Evolutionary conservation across 2,113 vertebrate species (phyloP).

Genomic region (Syngnathus scovelli): DNA sequence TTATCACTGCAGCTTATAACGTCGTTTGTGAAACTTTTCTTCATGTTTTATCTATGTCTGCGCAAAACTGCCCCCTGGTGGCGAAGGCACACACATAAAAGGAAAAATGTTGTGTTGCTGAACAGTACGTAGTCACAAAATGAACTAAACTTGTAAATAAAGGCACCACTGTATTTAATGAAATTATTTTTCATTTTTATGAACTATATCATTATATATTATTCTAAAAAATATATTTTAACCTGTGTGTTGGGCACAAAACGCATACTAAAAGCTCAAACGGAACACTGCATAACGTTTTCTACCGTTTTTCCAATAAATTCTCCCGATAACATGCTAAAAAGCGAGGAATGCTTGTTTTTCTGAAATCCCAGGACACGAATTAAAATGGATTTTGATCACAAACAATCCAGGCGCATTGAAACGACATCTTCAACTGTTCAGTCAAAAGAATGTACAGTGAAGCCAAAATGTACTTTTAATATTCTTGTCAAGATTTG

Average conservation of each 20-base stretch:
- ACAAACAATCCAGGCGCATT: constrained; percentile 34
- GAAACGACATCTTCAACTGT: constrained; percentile 16
- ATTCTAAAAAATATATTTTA: not conserved
- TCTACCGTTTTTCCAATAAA: not conserved
- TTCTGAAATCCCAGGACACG: constrained; percentile 26
- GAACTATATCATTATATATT: not conserved
- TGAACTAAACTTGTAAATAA: not conserved
- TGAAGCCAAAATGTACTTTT: not conserved
- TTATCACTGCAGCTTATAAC: not conserved
- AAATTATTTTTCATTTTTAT: not conserved
- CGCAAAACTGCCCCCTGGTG: not conserved
- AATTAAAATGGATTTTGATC: constrained; percentile 13
- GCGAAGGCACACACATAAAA: not conserved
- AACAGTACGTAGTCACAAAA: not conserved
- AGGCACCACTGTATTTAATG: not conserved
- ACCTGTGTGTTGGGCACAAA: not conserved
- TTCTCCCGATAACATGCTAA: not conserved
- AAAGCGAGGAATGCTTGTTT: constrained; percentile 17
- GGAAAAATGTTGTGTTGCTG: not conserved
- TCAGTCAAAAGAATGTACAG: not conserved
- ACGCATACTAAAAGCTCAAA: not conserved
- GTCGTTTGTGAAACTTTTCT: not conserved
- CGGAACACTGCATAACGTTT: not conserved
- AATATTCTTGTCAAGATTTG: not conserved
- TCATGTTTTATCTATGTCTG: not conserved